Percentiles rank a stretch among this genome's conserved stretches.
Evolutionary conservation across 2,113 vertebrate genomes (phyloP).

Genomic region (Ictidomys tridecemlineatus): DNA sequence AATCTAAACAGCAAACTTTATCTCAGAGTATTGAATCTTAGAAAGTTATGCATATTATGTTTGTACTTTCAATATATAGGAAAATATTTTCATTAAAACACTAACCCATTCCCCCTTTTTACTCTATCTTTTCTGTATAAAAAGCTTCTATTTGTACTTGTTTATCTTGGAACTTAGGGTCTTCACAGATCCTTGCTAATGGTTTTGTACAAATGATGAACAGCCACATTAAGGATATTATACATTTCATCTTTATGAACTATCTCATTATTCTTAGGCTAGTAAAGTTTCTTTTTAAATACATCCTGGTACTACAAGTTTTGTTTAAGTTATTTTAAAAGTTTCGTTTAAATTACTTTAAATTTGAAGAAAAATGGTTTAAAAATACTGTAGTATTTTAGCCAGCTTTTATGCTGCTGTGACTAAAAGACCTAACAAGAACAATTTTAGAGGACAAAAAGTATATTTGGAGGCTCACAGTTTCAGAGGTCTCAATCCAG

Average conservation of each 20-base stretch:
- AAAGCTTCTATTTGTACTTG: not conserved
- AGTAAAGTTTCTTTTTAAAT: not conserved
- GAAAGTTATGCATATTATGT: not conserved
- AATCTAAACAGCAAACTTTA: not conserved
- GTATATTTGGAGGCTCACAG: too few relatives aligned
- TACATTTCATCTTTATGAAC: not conserved
- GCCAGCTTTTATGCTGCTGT: too few relatives aligned
- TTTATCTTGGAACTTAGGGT: not conserved
- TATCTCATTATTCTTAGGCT: not conserved
- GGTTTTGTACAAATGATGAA: not conserved
- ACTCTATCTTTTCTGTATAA: not conserved
- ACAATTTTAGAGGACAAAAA: too few relatives aligned
- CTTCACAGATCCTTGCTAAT: not conserved
- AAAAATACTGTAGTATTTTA: not conserved
- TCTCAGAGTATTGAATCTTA: not conserved
- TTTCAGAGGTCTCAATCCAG: too few relatives aligned
- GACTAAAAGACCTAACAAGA: too few relatives aligned
- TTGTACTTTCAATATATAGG: not conserved
- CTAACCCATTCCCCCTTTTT: not conserved
- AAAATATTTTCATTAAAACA: not conserved
- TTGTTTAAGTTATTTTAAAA: not conserved
- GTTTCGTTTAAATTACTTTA: not conserved
- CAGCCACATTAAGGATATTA: not conserved
- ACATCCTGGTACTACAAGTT: not conserved
- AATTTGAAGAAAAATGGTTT: constrained; percentile 3